Percentiles rank a stretch among this genome's conserved stretches.
These are phyloP conservation scores for Garrulus glandarius DNA, from an alignment of 2,797 vertebrate species.

Conservation along the genomic window DNA sequence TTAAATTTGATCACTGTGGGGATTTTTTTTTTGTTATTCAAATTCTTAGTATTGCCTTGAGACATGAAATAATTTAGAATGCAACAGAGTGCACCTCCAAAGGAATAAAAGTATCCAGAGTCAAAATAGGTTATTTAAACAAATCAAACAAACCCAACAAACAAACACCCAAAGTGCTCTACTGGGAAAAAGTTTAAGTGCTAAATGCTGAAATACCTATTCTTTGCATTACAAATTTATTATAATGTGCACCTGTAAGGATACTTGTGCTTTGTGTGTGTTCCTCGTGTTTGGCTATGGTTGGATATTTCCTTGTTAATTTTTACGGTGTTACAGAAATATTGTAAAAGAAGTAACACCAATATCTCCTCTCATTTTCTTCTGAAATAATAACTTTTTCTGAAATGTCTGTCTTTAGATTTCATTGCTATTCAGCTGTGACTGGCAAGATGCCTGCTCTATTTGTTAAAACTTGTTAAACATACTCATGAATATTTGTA, in stretches of 20 bases:
- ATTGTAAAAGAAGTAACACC: background rate
- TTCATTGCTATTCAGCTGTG: background rate
- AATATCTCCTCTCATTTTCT: background rate
- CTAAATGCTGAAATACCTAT: background rate
- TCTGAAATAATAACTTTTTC: background rate
- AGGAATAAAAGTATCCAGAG: background rate
- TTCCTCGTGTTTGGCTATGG: background rate
- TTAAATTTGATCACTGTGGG: background rate
- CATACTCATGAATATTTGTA: background rate
- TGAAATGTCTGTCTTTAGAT: background rate
- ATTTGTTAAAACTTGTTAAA: slow-evolving; percentile 16
- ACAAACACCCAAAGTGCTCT: background rate
- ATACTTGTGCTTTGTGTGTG: background rate
- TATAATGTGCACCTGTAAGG: background rate
- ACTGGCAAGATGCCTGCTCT: background rate
- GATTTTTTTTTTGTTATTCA: background rate
- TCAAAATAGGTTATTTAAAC: background rate
- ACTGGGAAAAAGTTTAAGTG: background rate
- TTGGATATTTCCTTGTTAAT: background rate
- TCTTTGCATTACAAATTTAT: background rate
- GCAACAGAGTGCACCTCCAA: background rate
- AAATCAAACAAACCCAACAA: background rate
- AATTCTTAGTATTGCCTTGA: background rate
- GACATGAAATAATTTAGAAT: background rate
- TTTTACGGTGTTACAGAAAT: background rate